Base-by-base conservation (phyloP, 2,888 invertebrate species). In the Synanthedon andrenaeformis region DNA sequence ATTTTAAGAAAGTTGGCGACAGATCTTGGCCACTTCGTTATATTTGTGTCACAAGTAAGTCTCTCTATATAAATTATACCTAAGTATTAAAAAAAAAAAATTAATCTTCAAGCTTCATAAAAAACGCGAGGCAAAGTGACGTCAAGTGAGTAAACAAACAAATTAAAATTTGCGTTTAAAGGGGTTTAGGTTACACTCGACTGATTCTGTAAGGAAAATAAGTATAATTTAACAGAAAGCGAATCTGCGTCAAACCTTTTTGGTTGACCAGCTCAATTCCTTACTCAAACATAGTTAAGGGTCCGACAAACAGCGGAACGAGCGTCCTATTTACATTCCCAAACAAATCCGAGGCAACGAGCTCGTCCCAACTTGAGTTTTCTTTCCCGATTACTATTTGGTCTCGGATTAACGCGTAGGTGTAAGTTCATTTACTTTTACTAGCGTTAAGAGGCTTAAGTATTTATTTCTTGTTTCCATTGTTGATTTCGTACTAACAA, bases 271-370 rank as follows among this genome's bases (percentile, higher is more conserved):
- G 62, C 65, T 74, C 73, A 66, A 75, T 72, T 73, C 69, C 66
- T 66, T 51, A 54, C 51, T 52, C 74, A 80, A 82, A 82, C 79
- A 80, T 72, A 75, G 81, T 81, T 80, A 80, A 74, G 72, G 69
- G 66, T 59, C 67, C 64, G 58, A 69, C 73, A 77, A 76, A 75
- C 65, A 71, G 61, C 62, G 62, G 59, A 54, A 55, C 61, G 62
- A 54, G 49, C 49, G 19, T 60, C 80, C 81, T 56, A 56, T 58
- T 58, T 80, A 71, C 75, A 67, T 76, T 72, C 59, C 67, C 72
- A 63, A 65, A 72, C 71, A 78, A 79, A 79, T 77, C 71, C 65
- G 58, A 6, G 23, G 69, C 76, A 76, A 80, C 79, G 70, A 75
- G 69, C 69, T 66, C 62, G 67, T 72, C 65, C 60, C 58, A 65